Evolutionary conservation across 2,113 vertebrate genomes (phyloP).

Genomic region (Pimephales promelas): DNA sequence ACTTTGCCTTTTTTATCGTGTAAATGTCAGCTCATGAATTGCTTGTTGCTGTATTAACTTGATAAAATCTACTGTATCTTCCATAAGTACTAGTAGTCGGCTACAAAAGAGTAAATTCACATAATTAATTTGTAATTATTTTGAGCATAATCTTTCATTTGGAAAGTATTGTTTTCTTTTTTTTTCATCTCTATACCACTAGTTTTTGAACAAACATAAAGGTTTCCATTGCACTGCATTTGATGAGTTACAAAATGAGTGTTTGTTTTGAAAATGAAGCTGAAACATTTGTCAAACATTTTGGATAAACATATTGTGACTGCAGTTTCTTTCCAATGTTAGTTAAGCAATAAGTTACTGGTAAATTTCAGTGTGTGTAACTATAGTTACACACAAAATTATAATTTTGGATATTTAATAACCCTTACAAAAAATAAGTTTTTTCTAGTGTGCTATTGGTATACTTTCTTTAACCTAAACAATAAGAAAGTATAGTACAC

Average conservation of each 20-base stretch:
- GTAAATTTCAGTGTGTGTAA: neutral
- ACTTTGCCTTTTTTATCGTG: neutral
- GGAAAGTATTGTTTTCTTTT: neutral
- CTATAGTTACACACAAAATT: neutral
- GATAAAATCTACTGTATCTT: neutral
- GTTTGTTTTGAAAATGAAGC: conserved; percentile 43
- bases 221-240: conserved; percentile 27
- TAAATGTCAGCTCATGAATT: neutral
- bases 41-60: neutral
- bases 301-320: conserved; percentile 46
- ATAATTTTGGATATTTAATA: conserved; percentile 38
- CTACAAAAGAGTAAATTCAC: neutral
- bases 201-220: conserved; percentile 22
- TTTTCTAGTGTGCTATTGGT: too few relatives aligned
- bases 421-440: too few relatives aligned
- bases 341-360: conserved; percentile 1
- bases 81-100: neutral
- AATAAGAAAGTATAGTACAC: too few relatives aligned
- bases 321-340: conserved; percentile 12
- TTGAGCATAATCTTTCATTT: neutral
- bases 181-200: neutral
- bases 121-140: neutral
- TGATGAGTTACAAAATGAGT: neutral
- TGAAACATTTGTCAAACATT: conserved; percentile 17
- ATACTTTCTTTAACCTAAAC: too few relatives aligned